These are phyloP conservation scores for Pipistrellus pygmaeus DNA, from an alignment of 2,797 vertebrate species.

Conservation along the genomic window DNA sequence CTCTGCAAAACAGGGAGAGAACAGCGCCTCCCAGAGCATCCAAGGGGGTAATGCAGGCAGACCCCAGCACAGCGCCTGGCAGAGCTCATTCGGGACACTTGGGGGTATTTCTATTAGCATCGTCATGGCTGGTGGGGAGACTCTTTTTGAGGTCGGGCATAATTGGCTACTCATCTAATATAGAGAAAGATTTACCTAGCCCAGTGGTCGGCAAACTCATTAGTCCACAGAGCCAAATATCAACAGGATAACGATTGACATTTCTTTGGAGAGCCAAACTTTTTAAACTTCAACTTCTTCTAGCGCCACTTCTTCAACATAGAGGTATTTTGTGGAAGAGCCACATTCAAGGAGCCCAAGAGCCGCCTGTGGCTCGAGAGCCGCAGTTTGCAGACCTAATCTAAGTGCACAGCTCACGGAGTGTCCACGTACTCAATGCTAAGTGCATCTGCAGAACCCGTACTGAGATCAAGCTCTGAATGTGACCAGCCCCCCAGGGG, in stretches of 20 bases:
- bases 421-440: neutral
- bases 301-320: too few species aligned
- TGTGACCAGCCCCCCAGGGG: neutral
- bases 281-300: too few species aligned
- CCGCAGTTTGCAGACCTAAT: too few species aligned
- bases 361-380: too few species aligned
- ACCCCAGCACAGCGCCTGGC: neutral
- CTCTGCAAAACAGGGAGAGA: neutral
- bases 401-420: neutral
- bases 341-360: too few species aligned
- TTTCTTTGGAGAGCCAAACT: too few species aligned
- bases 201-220: too few species aligned
- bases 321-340: too few species aligned
- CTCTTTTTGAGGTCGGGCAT: neutral
- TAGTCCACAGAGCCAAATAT: too few species aligned
- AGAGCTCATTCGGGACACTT: neutral
- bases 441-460: neutral
- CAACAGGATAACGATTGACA: too few species aligned
- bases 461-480: neutral
- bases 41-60: accelerated
- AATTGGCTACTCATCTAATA: neutral
- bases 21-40: neutral
- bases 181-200: neutral
- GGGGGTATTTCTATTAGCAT: neutral
- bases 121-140: neutral